Evolutionary conservation across 2,113 vertebrate species (phyloP).

Genomic region (Epinephelus moara): DNA sequence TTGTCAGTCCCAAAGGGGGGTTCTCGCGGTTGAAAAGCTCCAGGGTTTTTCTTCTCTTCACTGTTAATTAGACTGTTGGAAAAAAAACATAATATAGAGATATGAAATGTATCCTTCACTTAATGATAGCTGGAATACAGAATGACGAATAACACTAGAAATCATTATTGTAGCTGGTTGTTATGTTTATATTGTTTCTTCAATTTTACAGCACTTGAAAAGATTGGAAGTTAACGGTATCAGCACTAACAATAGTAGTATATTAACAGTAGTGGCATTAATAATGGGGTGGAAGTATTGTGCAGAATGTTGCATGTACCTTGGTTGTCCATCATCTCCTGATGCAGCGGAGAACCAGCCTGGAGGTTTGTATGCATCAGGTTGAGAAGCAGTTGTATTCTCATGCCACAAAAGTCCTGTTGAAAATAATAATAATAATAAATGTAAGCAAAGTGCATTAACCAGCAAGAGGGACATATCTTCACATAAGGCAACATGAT

Average conservation of each 20-base stretch:
- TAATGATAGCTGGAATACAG: constrained; percentile 14
- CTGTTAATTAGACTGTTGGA: constrained; percentile 66
- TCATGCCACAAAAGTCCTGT: constrained; percentile 80
- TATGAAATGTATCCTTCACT: constrained; percentile 9
- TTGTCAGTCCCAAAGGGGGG: constrained; percentile 79
- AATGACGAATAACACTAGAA: neutral
- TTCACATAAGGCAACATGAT: neutral
- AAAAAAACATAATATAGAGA: constrained; percentile 23
- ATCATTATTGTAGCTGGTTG: neutral
- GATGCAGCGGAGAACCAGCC: constrained; percentile 49
- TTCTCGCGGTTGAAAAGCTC: constrained; percentile 54
- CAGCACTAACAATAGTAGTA: neutral
- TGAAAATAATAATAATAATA: neutral
- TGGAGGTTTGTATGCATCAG: constrained; percentile 62
- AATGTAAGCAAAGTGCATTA: neutral
- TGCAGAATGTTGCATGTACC: constrained; percentile 45
- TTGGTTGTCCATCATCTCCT: constrained; percentile 20
- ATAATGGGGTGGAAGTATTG: neutral
- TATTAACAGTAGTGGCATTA: neutral
- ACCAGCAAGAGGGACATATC: neutral
- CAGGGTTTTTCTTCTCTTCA: constrained; percentile 57
- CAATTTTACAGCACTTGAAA: neutral
- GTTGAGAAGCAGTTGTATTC: constrained; percentile 19
- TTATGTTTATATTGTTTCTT: neutral
- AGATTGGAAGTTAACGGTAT: neutral